Conservation (phyloP, 1,140 invertebrate genomes). For the Sycophila sp. region DNA sequence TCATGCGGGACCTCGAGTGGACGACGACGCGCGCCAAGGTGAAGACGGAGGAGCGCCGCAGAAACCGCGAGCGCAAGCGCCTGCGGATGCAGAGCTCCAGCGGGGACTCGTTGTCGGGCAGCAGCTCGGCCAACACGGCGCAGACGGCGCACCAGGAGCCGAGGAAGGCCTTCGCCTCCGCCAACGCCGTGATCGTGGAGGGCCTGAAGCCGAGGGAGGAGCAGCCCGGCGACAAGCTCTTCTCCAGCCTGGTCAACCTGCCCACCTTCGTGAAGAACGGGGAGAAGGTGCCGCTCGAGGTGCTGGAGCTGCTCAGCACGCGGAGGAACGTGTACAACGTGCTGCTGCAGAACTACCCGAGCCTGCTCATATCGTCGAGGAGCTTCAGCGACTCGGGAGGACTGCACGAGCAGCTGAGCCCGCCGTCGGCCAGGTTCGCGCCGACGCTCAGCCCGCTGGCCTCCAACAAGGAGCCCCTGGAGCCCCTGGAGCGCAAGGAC, state of each 20-base stretch:
- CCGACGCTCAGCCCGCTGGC: conserved; percentile 41
- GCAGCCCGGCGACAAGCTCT: conserved; percentile 67
- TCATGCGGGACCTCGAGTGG: conserved; percentile 86
- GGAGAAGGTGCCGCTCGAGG: conserved; percentile 79
- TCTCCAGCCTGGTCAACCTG: conserved; percentile 81
- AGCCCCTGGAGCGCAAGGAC: not conserved
- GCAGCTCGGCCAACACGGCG: conserved; percentile 73
- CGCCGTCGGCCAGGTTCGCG: conserved; percentile 47
- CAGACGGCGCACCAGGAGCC: conserved; percentile 56
- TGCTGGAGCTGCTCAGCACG: conserved; percentile 77
- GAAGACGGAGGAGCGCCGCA: conserved; percentile 71
- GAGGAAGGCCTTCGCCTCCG: conserved; percentile 50
- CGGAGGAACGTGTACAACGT: conserved; percentile 77
- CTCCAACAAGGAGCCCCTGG: conserved; percentile 40
- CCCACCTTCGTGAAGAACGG: conserved; percentile 84
- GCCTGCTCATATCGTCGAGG: conserved; percentile 74
- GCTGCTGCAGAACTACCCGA: conserved; percentile 79
- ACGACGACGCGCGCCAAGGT: conserved; percentile 71
- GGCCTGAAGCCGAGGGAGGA: conserved; percentile 50
- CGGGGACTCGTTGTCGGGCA: conserved; percentile 74
- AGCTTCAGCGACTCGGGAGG: conserved; percentile 77
- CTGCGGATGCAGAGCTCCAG: conserved; percentile 69
- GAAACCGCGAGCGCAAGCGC: conserved; percentile 70
- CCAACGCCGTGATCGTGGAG: conserved; percentile 57
- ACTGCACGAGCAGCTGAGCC: conserved; percentile 53